These are phyloP conservation scores for Pygoscelis antarcticus DNA, from an alignment of 2,113 vertebrate species.

Conservation along the genomic window DNA sequence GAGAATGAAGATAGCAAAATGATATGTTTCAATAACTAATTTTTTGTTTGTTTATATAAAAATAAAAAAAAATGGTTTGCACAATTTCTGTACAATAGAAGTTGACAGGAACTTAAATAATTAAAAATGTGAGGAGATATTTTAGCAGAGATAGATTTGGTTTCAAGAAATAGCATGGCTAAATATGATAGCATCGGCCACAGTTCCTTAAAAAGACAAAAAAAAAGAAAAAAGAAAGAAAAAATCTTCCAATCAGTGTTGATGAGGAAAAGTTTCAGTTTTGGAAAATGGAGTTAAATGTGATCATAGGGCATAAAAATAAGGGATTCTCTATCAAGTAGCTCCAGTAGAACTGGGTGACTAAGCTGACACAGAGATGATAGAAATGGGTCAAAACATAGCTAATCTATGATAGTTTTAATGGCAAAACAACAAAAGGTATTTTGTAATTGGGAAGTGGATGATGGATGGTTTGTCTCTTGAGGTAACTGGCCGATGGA, in stretches of 20 bases:
- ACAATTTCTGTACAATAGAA: not conserved
- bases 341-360: not conserved
- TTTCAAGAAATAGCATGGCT: not conserved
- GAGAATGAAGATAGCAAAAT: not conserved
- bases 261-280: not conserved
- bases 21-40: not conserved
- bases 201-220: not conserved
- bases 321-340: not conserved
- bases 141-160: not conserved
- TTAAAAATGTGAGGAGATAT: not conserved
- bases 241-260: not conserved
- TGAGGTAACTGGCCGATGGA: not conserved
- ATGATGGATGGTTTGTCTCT: not conserved
- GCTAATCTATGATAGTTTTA: not conserved
- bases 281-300: not conserved
- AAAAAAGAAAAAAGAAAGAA: not conserved
- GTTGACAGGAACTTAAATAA: not conserved
- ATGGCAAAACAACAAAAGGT: not conserved
- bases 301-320: not conserved
- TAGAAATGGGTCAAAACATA: not conserved
- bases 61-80: not conserved
- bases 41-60: not conserved
- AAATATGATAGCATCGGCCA: not conserved
- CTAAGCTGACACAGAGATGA: not conserved
- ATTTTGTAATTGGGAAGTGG: not conserved